Base-by-base conservation (phyloP, 1,140 invertebrate species). In the Formica exsecta region DNA sequence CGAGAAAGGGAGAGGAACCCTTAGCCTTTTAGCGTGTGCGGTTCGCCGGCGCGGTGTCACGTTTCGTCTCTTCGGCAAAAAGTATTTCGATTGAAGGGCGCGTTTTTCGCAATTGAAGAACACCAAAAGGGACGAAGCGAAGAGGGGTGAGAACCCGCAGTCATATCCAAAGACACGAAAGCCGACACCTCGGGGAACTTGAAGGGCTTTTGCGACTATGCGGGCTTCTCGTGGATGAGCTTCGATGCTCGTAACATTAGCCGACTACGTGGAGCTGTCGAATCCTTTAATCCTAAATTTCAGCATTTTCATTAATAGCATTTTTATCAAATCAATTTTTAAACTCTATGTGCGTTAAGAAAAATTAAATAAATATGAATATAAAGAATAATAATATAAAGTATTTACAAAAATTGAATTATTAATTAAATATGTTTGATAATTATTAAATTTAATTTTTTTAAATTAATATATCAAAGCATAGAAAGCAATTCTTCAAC, bases 51-150 rank as follows among this genome's bases (percentile, higher is more conserved):
- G 66, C 85, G 79, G 84, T 89, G 86, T 90, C 87, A 68, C 74
- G 65, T 90, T 90, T 89, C 89, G 85, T 89, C 8, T 32, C 85
- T 73, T 90, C 71, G 89, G 85, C 80, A 80, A 90, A 84, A 84
- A 87, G 61, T 81, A 83, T 84, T 80, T 87, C 80, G 64, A 70
- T 85, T 88, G 79, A 76, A 51, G 51, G 51, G 75, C 44, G 61
- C 25, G 25, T 71, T 70, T 76, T 70, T 75, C 19, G 41, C 71
- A 65, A 38, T 61, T 79, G 86, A 84, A 84, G 25, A 85, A 66
- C 66, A 38, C 51, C 54, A 19, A 41, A 79, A 64, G 57, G 13
- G 70, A 88, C 68, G 57, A 54, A 86, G 62, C 32, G 16, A 19
- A 51, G 62, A n/a, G 79, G 79, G 87, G 86, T 41, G 71, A 86